Evolutionary conservation across 1,140 invertebrate genomes (phyloP), one percentile per base, ranked within the genome.

Genomic region (Papilio polyxenes): DNA sequence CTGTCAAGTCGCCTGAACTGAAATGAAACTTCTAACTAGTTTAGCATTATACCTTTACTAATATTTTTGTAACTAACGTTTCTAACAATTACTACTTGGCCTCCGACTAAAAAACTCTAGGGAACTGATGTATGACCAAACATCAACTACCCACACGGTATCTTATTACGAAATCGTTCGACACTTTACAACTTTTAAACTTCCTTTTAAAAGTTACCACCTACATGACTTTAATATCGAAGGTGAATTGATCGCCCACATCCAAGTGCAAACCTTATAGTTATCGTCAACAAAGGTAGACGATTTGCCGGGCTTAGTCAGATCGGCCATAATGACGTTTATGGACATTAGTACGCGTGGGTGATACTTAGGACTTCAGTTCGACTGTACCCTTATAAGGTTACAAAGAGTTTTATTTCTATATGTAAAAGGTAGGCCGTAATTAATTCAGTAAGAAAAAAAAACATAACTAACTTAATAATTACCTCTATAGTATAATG

Each of bases 241-340:
- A 93, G 91, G 89, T 93, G 89, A 93, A 93, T 93, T 85, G 88
- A 88, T 89, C 92, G 90, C 92, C 92, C 88, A 92, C 91, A 75
- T 88, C 77, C 59, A 82, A 62, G 59, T 69, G 86, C 85, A 88
- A 89, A 86, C 86, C 77, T 40, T 31, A 75, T 84, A 91, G 89
- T 92, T 90, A 92, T 92, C 90, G 89, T 88, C 88, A 91, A 92
- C 90, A 92, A 93, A 93, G 89, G 89, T 91, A 90, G 88, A 90
- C 87, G 87, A 93, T 94, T 92, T 87, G 91, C 83, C 86, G 88
- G 84, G 84, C 85, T 91, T 88, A 89, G 88, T 88, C 87, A 90
- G 84, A 83, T 89, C 91, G 89, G 88, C 90, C 90, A 90, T 92
- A 88, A 89, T 84, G 87, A 87, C 92, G 80, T 87, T 92, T 93